phyloP scores from a whole-genome alignment of 1,140 invertebrate species.

The Diachasma alloeum region DNA sequence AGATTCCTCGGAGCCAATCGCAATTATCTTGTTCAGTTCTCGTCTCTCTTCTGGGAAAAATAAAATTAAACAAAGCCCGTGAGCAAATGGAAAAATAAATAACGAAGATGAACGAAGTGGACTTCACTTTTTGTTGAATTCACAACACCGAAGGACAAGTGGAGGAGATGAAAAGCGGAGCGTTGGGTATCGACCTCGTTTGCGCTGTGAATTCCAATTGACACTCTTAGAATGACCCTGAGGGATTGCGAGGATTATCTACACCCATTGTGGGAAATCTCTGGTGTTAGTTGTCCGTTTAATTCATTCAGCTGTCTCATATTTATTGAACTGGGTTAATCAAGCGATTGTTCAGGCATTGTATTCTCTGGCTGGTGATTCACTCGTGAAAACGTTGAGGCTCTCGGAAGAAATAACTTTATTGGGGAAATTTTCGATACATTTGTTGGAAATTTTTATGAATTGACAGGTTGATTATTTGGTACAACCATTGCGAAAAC shows the following conservation, averaged over 20 bases:
- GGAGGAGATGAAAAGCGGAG: background rate
- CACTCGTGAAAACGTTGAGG: too few species aligned
- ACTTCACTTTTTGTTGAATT: background rate
- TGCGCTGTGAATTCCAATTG: background rate
- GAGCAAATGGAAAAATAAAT: background rate
- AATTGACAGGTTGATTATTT: too few species aligned
- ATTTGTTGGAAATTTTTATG: too few species aligned
- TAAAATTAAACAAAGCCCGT: background rate
- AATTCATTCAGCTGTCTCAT: background rate
- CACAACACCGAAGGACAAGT: background rate
- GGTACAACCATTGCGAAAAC: too few species aligned
- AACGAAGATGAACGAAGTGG: background rate
- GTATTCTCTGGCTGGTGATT: background rate
- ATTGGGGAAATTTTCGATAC: too few species aligned
- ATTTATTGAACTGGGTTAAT: constrained; percentile 1
- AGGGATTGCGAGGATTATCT: background rate
- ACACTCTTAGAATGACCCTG: background rate
- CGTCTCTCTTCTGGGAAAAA: background rate
- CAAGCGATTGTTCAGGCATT: background rate
- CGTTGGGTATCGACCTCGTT: background rate
- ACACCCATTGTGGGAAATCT: constrained; percentile 8
- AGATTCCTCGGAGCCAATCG: background rate
- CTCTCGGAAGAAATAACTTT: too few species aligned
- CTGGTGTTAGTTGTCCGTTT: background rate
- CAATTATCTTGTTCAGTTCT: background rate